phyloP scores from a whole-genome alignment of 2,113 vertebrate genomes.

The Tachuris rubrigastra region DNA sequence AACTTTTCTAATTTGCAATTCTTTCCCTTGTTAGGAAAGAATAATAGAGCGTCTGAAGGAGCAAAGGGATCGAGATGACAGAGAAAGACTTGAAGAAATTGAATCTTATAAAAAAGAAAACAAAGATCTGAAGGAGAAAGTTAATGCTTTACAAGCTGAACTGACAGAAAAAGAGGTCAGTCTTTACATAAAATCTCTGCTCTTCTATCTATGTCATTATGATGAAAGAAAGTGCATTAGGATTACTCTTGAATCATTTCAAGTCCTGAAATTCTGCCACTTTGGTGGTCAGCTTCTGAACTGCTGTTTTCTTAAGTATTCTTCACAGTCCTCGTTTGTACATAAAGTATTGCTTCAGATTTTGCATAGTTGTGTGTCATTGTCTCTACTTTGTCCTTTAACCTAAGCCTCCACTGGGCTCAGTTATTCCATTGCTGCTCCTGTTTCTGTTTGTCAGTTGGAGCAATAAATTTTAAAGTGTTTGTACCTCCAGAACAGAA shows the following conservation, averaged over 20 bases:
- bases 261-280: background rate
- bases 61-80: slow-evolving; percentile 89
- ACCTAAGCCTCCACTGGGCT: background rate
- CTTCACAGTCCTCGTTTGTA: background rate
- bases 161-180: slow-evolving; percentile 97
- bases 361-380: background rate
- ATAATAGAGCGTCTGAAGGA: slow-evolving; percentile 96
- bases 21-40: slow-evolving; percentile 81
- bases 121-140: slow-evolving; percentile 91
- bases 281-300: background rate
- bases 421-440: background rate
- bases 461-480: background rate
- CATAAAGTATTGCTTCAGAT: background rate
- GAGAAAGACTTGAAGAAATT: slow-evolving; percentile 88
- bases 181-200: background rate
- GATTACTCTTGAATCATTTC: background rate
- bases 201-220: background rate
- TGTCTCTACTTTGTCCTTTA: background rate
- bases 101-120: slow-evolving; percentile 93
- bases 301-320: background rate
- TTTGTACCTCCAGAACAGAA: background rate
- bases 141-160: slow-evolving; percentile 89
- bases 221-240: background rate
- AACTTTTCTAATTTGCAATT: background rate
- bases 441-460: background rate